Conservation (phyloP, 2,113 vertebrate genomes). For the Austrofundulus limnaeus region DNA sequence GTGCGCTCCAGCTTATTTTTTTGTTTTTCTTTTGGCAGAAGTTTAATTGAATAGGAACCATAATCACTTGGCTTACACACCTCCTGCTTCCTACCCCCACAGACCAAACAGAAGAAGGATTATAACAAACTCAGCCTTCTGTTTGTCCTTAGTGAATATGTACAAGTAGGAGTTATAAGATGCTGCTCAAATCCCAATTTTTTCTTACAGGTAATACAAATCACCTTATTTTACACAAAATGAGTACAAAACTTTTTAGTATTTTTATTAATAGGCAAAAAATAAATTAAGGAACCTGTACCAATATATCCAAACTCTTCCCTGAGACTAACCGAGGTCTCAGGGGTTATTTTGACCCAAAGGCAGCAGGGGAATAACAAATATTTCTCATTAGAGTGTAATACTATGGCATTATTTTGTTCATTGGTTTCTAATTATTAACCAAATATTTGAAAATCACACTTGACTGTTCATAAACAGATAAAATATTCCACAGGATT, state of each 20-base stretch:
- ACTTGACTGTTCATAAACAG: no score
- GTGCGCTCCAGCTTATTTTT: constrained; percentile 22
- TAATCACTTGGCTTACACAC: constrained; percentile 36
- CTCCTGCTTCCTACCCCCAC: constrained; percentile 42
- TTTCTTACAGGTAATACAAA: constrained; percentile 5
- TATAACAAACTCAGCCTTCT: constrained; percentile 43
- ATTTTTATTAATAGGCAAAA: background rate
- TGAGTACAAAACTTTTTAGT: background rate
- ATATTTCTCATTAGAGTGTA: no score
- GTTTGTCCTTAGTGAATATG: constrained; percentile 38
- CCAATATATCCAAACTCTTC: no score
- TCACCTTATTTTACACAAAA: background rate
- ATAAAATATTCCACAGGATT: no score
- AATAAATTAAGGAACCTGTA: no score
- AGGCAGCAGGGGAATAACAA: no score
- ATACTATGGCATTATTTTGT: no score
- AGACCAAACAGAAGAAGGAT: constrained; percentile 34
- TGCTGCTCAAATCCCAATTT: constrained; percentile 27
- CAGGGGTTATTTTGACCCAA: no score
- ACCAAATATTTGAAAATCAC: no score
- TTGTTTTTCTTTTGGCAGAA: constrained; percentile 27
- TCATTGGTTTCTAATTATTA: no score
- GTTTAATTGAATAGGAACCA: constrained; percentile 1
- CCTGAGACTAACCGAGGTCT: no score
- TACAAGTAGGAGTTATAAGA: constrained; percentile 11